Evolutionary conservation across 2,888 invertebrate species (phyloP).

Genomic region (Dicyrtomina minuta): DNA sequence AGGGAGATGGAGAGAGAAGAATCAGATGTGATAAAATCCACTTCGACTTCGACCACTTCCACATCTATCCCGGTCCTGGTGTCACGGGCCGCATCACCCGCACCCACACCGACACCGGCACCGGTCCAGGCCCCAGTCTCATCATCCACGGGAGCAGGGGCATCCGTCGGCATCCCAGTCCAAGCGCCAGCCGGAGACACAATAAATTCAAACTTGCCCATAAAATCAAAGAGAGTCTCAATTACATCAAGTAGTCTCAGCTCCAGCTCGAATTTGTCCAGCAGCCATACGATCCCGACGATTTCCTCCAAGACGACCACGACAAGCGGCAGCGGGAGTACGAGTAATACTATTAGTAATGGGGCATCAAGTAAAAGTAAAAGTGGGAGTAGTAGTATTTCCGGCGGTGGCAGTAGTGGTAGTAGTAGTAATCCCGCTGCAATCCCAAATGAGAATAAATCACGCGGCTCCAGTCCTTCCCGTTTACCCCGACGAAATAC

Average conservation of each 20-base stretch:
- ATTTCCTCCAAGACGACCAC: too few relatives aligned
- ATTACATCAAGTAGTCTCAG: slow-evolving; percentile 25
- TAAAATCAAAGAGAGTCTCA: slow-evolving; percentile 30
- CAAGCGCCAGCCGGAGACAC: slow-evolving; percentile 6
- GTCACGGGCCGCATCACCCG: slow-evolving; percentile 6
- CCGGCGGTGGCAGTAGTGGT: slow-evolving; percentile 8
- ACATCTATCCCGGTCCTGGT: slow-evolving; percentile 21
- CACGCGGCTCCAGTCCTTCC: slow-evolving; percentile 34
- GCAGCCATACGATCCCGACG: too few relatives aligned
- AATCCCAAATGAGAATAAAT: slow-evolving; percentile 31
- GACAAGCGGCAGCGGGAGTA: too few relatives aligned
- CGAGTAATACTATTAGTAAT: background rate
- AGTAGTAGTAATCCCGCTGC: background rate
- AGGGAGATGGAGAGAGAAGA: slow-evolving; percentile 11
- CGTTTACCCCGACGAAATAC: slow-evolving; percentile 20
- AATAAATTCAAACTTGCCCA: slow-evolving; percentile 26
- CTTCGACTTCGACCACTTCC: slow-evolving; percentile 19
- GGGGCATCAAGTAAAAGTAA: slow-evolving; percentile 27
- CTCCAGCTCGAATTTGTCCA: too few relatives aligned
- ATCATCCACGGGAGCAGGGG: background rate
- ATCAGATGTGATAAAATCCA: slow-evolving; percentile 35
- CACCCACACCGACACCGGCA: background rate
- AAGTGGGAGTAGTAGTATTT: slow-evolving; percentile 2
- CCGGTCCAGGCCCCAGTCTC: background rate
- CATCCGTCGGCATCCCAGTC: too few relatives aligned